Percentiles rank a stretch among this genome's conserved stretches.
These are phyloP conservation scores for Cosmopolites sordidus DNA, from an alignment of 2,888 invertebrate genomes.

Conservation along the genomic window DNA sequence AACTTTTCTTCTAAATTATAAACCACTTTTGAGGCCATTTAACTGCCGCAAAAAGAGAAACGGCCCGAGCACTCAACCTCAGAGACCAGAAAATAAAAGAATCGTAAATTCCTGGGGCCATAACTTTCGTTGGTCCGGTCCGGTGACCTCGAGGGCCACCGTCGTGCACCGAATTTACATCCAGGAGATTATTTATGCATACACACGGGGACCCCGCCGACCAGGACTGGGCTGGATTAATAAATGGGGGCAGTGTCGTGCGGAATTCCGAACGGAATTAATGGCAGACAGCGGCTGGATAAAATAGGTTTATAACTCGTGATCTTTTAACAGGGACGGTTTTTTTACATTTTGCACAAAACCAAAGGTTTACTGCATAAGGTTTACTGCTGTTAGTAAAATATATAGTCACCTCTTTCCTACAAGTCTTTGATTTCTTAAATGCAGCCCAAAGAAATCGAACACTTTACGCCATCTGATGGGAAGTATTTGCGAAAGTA, in stretches of 20 bases:
- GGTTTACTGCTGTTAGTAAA: no score
- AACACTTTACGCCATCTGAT: no score
- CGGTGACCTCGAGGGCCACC: slow-evolving; percentile 11
- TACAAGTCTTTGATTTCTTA: no score
- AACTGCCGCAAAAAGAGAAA: slow-evolving; percentile 8
- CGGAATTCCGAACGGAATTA: no score
- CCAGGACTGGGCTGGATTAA: slow-evolving; percentile 7
- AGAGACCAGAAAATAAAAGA: slow-evolving; percentile 14
- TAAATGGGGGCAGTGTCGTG: neutral
- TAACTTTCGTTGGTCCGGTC: slow-evolving; percentile 9
- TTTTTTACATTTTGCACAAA: no score
- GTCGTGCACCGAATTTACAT: slow-evolving; percentile 13
- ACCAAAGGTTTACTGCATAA: no score
- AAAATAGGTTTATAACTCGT: no score
- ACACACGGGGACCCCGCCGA: slow-evolving; percentile 1
- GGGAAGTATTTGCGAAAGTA: no score
- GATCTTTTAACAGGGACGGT: no score
- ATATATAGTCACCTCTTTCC: no score
- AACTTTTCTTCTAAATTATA: slow-evolving; percentile 10
- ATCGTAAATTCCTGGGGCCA: slow-evolving; percentile 11
- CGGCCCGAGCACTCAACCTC: slow-evolving; percentile 6
- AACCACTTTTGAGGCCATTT: slow-evolving; percentile 10
- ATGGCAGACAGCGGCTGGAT: no score
- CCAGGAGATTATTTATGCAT: slow-evolving; percentile 12
- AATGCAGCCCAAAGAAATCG: no score